phyloP scores from a whole-genome alignment of 2,113 vertebrate genomes.

The Pimephales promelas region DNA sequence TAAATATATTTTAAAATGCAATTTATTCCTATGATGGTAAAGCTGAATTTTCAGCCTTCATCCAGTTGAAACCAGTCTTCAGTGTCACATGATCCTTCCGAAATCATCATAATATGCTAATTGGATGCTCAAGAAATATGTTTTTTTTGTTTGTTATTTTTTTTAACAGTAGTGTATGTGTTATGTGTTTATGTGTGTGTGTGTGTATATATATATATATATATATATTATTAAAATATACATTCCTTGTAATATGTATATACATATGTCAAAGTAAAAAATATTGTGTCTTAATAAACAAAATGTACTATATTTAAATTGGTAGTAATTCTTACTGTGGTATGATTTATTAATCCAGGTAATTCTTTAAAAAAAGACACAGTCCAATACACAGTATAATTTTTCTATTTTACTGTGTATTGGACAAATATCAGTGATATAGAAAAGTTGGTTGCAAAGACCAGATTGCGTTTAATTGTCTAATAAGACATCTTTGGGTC shows the following conservation, averaged over 20 bases:
- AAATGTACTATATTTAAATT: neutral
- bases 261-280: too few species aligned
- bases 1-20: too few species aligned
- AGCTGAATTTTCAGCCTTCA: neutral
- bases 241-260: too few species aligned
- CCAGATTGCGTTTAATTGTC: neutral
- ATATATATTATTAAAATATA: too few species aligned
- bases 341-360: neutral
- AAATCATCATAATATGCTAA: too few species aligned
- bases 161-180: neutral
- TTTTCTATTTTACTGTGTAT: neutral
- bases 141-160: neutral
- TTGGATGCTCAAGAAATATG: neutral
- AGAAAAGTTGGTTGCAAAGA: neutral
- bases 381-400: too few species aligned
- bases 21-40: neutral
- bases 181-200: too few species aligned
- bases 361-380: neutral
- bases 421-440: neutral
- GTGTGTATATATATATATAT: too few species aligned
- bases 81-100: neutral
- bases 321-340: neutral
- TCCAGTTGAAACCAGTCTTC: neutral
- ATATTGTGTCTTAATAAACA: neutral
- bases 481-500: constrained; percentile 17